phyloP scores from a whole-genome alignment of 2,797 vertebrate species.

The Champsocephalus gunnari region DNA sequence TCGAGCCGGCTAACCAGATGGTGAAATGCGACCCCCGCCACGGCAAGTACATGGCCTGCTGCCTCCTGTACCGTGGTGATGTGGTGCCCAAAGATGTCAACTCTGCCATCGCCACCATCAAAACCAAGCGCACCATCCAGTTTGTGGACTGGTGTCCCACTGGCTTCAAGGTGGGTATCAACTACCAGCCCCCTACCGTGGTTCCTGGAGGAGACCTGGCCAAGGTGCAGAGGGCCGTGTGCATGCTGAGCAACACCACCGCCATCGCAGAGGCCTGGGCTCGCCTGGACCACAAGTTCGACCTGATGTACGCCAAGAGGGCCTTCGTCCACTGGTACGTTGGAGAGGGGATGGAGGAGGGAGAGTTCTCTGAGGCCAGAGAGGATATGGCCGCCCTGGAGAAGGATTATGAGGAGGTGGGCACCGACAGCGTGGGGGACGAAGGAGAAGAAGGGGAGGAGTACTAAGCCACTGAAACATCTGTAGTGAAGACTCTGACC shows the following conservation, averaged over 20 bases:
- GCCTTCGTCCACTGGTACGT: constrained; percentile 91
- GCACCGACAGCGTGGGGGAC: too few relatives aligned
- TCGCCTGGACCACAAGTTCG: constrained; percentile 89
- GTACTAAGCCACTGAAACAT: too few relatives aligned
- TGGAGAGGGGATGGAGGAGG: constrained; percentile 91
- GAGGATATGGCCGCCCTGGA: constrained; percentile 91
- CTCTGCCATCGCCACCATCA: constrained; percentile 89
- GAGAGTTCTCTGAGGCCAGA: constrained; percentile 90
- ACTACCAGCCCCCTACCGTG: constrained; percentile 89
- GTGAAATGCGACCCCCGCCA: too few relatives aligned
- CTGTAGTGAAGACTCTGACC: too few relatives aligned
- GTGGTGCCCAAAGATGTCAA: too few relatives aligned
- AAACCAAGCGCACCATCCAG: constrained; percentile 90
- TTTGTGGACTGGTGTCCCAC: constrained; percentile 83
- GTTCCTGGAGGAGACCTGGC: constrained; percentile 89
- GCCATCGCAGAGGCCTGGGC: constrained; percentile 90
- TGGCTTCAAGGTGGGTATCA: constrained; percentile 80
- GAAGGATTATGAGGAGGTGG: constrained; percentile 87
- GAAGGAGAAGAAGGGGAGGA: too few relatives aligned
- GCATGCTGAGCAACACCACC: constrained; percentile 92
- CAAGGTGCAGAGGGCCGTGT: constrained; percentile 90
- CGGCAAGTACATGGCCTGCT: too few relatives aligned
- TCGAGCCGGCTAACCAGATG: too few relatives aligned
- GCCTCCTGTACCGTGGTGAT: too few relatives aligned
- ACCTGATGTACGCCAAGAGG: constrained; percentile 91